Base-by-base conservation (phyloP, 2,888 invertebrate genomes). In the Euspilapteryx auroguttella region DNA sequence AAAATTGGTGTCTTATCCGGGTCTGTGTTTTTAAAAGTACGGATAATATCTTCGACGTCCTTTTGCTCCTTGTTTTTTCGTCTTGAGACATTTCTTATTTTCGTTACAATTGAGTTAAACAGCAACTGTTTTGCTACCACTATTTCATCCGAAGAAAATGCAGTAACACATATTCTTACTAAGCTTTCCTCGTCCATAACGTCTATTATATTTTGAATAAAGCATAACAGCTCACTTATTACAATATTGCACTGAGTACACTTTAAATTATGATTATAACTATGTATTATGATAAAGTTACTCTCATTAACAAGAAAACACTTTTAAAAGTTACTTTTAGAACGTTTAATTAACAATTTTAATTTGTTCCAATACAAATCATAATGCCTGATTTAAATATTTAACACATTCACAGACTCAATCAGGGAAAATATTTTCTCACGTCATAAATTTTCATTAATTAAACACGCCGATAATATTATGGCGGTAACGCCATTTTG, bases 21-120 rank as follows among this genome's bases (percentile, higher is more conserved):
- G 5, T 17, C 17, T 8, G 17, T 17, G 12, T 11, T 10, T 20
- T 29, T 24, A 4, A 20, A 12, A 1, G 24, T 12, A 20, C 20
- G 4, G n/a, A 29, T 29, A 15, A 29, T 29, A 21, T 29, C 29
- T 24, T 15, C 25, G 10, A 29, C 12, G n/a, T 29, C 13, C n/a
- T 20, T 29, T 20, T 29, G 25, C 11, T 24, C 24, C 12, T 25
- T 25, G 8, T 29, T 14, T 14, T 17, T 29, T 10, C 25, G 20
- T n/a, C 29, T 10, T n/a, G 25, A 21, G 9, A 24, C 14, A n/a
- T 29, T 24, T 6, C 21, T 12, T 5, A 10, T 20, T 10, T 12
- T 24, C n/a, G 25, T 29, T 9, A 21, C 20, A 9, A 25, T 25
- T 10, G 29, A 29, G 4, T 17, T 20, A 21, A 25, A 24, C 9